Percentiles rank a stretch among this genome's conserved stretches.
phyloP scores from a whole-genome alignment of 2,888 invertebrate species.

The Hypsopygia costalis region DNA sequence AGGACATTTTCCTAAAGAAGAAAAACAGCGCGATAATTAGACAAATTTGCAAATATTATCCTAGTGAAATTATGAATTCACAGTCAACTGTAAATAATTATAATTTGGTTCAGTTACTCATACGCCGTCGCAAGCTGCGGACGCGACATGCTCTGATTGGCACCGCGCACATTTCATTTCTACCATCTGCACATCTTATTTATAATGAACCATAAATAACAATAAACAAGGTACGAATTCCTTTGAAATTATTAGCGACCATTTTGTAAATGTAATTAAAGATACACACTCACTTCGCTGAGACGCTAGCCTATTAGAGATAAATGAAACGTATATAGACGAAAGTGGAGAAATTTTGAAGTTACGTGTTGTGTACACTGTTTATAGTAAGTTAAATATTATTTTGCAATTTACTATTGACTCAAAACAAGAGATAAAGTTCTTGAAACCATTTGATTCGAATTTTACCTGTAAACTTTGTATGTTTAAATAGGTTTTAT shows the following conservation, averaged over 20 bases:
- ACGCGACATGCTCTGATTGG: constrained; percentile 66
- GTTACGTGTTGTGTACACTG: constrained; percentile 12
- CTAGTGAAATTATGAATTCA: constrained; percentile 42
- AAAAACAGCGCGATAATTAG: background rate
- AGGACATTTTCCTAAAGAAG: too few species aligned
- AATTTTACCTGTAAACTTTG: too few species aligned
- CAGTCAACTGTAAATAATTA: constrained; percentile 59
- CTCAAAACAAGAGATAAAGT: background rate
- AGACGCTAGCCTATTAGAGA: constrained; percentile 52
- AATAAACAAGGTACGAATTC: constrained; percentile 48
- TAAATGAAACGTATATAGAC: constrained; percentile 52
- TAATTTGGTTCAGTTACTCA: constrained; percentile 69
- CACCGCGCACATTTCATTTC: constrained; percentile 69
- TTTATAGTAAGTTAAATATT: constrained; percentile 15
- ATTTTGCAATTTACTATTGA: constrained; percentile 2
- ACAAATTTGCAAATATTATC: constrained; percentile 16
- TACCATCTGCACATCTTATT: constrained; percentile 38
- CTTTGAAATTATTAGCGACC: constrained; percentile 29
- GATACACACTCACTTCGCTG: constrained; percentile 47
- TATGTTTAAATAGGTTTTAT: too few species aligned
- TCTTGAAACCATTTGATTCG: too few species aligned
- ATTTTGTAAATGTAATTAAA: constrained; percentile 56
- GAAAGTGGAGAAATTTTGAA: constrained; percentile 68
- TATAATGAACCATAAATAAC: constrained; percentile 49
- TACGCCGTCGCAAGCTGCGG: constrained; percentile 50